Base-by-base conservation (phyloP, 2,888 invertebrate species). In the Drosophila hamatofila region DNA sequence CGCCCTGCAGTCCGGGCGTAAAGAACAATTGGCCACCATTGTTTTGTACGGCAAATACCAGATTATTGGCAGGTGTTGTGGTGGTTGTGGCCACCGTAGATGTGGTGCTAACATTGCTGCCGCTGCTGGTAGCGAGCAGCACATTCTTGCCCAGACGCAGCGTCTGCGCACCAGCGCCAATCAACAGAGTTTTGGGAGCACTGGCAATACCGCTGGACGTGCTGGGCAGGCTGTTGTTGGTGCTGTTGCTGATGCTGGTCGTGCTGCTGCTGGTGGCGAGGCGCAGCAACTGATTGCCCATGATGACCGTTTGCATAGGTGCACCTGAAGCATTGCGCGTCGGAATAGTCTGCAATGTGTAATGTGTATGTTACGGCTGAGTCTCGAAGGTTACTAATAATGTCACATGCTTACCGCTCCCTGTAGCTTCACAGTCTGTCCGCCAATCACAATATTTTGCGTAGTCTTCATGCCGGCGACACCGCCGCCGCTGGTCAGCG, bases 1-100 rank as follows among this genome's bases (percentile, higher is more conserved):
- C 94, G 25, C 94, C 94, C 91, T 94, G 94, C 88, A 95, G 94
- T 39, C 94, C 94, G 11, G 94, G 94, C n/a, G 95, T 95, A 62
- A 95, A 91, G 63, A 95, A 91, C 74, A 95, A 94, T 90, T 95
- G 95, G 0, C 93, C 92, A 30, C 94, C 94, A 44, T 94, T 94
- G 27, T 94, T 94, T 82, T 94, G 94, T 68, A 94, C 94, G 12
- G 94, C 94, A 61, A 94, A 91, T 23, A 94, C 94, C 44, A 94
- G 93, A 63, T 94, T 92, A 67, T 91, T 92, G 8, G 84, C 75
- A 48, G 90, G 63, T 52, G 90, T 74, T 30, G 80, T 41, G 71
- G 86, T 91, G 57, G 83, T 76, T 21, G 78, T 65, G 18, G 83
- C 85, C 9, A 88, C 88, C 61, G 88, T 75, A n/a, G 81, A 56